These are phyloP conservation scores for Spialia ferax DNA, from an alignment of 2,888 invertebrate genomes.

Conservation along the genomic window DNA sequence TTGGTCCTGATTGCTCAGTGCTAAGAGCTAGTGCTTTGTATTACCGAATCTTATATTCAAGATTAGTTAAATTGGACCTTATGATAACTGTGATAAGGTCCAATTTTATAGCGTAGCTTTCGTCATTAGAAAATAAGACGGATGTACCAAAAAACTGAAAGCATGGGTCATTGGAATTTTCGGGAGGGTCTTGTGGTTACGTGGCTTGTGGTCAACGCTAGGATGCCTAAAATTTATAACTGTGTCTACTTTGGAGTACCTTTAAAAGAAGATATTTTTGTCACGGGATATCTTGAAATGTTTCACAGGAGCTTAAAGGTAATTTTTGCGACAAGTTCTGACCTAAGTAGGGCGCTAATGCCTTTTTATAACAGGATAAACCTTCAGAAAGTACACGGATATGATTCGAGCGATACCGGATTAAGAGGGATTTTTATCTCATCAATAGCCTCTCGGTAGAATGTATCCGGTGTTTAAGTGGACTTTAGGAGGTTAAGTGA, in stretches of 20 bases:
- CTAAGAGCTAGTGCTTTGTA: background rate
- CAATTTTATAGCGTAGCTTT: background rate
- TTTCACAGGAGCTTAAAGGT: no score
- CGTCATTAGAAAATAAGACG: background rate
- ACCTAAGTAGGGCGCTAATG: background rate
- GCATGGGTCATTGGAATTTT: conserved; percentile 4
- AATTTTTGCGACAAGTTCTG: background rate
- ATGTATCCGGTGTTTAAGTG: background rate
- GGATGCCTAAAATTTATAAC: background rate
- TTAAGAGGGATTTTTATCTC: background rate
- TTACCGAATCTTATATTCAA: background rate
- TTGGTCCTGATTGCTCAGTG: background rate
- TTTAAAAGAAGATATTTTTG: background rate
- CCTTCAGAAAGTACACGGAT: background rate
- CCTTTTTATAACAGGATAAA: background rate
- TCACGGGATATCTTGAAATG: background rate
- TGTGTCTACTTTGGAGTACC: background rate
- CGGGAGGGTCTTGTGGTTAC: background rate
- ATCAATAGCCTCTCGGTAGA: background rate
- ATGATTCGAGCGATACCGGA: background rate
- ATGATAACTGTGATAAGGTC: background rate
- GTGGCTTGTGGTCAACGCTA: background rate
- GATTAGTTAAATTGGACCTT: background rate
- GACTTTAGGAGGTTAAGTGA: background rate
- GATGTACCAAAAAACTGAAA: background rate